phyloP scores from a whole-genome alignment of 2,888 invertebrate genomes.

The Steinernema hermaphroditum region DNA sequence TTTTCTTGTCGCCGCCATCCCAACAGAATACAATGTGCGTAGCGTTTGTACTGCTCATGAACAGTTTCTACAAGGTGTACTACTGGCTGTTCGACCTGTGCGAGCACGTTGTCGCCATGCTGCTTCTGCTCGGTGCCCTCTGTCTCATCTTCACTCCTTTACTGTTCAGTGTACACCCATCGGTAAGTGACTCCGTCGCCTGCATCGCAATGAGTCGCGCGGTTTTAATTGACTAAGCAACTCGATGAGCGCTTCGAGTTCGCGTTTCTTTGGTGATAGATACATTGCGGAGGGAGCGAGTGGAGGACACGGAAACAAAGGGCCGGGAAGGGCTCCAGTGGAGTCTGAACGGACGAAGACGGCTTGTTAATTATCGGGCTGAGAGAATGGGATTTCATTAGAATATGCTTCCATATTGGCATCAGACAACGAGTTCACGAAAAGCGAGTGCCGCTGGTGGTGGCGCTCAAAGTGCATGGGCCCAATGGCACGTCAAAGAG shows the following conservation, averaged over 20 bases:
- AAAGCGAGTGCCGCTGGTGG: background rate
- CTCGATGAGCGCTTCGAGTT: no score
- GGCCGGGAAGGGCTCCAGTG: background rate
- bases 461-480: no score
- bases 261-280: no score
- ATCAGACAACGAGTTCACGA: background rate
- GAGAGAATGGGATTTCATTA: slow-evolving; percentile 18
- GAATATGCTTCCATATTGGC: slow-evolving; percentile 10
- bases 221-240: no score
- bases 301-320: background rate
- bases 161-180: background rate
- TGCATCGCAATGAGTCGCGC: no score
- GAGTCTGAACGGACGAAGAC: background rate
- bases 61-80: slow-evolving; percentile 57
- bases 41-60: slow-evolving; percentile 51
- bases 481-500: slow-evolving; percentile 19
- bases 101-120: slow-evolving; percentile 53
- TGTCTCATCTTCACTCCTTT: slow-evolving; percentile 34
- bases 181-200: slow-evolving; percentile 9
- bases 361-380: slow-evolving; percentile 11
- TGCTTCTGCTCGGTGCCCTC: slow-evolving; percentile 43
- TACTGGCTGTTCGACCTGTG: slow-evolving; percentile 55
- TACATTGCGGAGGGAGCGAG: no score
- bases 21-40: slow-evolving; percentile 54
- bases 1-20: background rate